A percentile compares a stretch with the other conserved stretches of the same genome.
phyloP scores from a whole-genome alignment of 2,113 vertebrate genomes.

The Equus przewalskii region DNA sequence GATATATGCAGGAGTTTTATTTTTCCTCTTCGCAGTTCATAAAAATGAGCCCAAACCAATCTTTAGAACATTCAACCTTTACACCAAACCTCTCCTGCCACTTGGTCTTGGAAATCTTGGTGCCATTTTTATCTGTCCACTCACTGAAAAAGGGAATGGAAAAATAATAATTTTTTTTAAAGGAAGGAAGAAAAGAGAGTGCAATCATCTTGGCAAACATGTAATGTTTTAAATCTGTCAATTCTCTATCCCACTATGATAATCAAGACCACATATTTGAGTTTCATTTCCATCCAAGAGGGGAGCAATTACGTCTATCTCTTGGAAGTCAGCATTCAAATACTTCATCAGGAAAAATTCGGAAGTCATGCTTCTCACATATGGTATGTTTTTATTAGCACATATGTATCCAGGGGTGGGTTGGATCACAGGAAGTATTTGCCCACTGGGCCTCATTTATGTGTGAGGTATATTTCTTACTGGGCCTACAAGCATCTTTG shows the following conservation, averaged over 20 bases:
- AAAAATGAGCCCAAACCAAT: conserved; percentile 66
- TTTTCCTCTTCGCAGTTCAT: conserved; percentile 59
- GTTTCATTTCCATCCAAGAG: conserved; percentile 58
- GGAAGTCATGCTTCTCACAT: conserved; percentile 40
- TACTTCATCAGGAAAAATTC: conserved; percentile 61
- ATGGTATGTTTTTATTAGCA: conserved; percentile 59
- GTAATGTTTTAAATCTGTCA: conserved; percentile 55
- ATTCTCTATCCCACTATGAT: conserved; percentile 37
- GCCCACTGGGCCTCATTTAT: conserved; percentile 4
- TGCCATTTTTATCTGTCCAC: conserved; percentile 71
- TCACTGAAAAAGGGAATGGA: conserved; percentile 71
- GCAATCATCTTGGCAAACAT: conserved; percentile 65
- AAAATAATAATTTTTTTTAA: conserved; percentile 59
- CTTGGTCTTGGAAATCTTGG: conserved; percentile 61
- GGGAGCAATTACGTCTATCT: conserved; percentile 30
- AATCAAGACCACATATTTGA: conserved; percentile 73
- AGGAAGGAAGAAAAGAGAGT: conserved; percentile 45
- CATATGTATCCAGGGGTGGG: conserved; percentile 1
- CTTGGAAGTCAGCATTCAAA: conserved; percentile 50
- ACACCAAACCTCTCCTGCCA: conserved; percentile 50
- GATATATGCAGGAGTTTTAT: conserved; percentile 34
- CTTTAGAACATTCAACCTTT: conserved; percentile 45
- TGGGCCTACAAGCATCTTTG: neutral
- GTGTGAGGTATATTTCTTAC: neutral
- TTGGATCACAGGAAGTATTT: conserved; percentile 59